phyloP scores from a whole-genome alignment of 2,888 invertebrate species.

The Hedya salicella region DNA sequence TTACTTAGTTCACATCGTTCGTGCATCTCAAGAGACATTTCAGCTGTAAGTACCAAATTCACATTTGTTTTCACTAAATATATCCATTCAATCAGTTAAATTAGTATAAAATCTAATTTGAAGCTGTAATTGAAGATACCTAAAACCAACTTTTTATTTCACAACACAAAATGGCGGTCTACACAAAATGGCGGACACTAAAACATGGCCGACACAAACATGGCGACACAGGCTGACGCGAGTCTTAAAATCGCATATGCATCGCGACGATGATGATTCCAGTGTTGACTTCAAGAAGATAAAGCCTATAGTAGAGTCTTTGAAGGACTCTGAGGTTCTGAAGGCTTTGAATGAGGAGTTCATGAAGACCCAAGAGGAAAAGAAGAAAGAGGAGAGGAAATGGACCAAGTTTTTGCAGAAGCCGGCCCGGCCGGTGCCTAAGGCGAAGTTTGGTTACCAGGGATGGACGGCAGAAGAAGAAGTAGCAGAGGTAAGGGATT shows the following conservation, averaged over 20 bases:
- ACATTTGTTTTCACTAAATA: slow-evolving; percentile 7
- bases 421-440: slow-evolving; percentile 88
- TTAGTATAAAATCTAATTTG: not conserved
- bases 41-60: slow-evolving; percentile 30
- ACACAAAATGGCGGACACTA: slow-evolving; percentile 31
- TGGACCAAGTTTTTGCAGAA: slow-evolving; percentile 92
- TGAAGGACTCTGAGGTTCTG: slow-evolving; percentile 88
- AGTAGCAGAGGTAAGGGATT: slow-evolving; percentile 54
- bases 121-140: not conserved
- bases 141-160: slow-evolving; percentile 32
- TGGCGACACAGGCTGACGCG: slow-evolving; percentile 60
- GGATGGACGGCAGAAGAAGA: slow-evolving; percentile 58
- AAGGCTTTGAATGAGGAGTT: slow-evolving; percentile 86
- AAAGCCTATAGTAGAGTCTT: slow-evolving; percentile 86
- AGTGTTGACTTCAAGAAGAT: slow-evolving; percentile 89
- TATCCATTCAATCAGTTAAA: slow-evolving; percentile 4
- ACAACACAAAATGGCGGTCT: too few species aligned
- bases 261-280: slow-evolving; percentile 67
- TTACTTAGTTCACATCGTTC: not conserved
- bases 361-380: slow-evolving; percentile 75
- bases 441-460: slow-evolving; percentile 62
- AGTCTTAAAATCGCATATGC: slow-evolving; percentile 75
- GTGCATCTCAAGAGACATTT: not conserved
- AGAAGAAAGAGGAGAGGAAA: slow-evolving; percentile 84
- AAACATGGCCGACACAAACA: slow-evolving; percentile 26